A percentile compares a stretch with the other conserved stretches of the same genome.
These are phyloP conservation scores for Athetis lepigone DNA, from an alignment of 2,888 invertebrate genomes.

Conservation along the genomic window DNA sequence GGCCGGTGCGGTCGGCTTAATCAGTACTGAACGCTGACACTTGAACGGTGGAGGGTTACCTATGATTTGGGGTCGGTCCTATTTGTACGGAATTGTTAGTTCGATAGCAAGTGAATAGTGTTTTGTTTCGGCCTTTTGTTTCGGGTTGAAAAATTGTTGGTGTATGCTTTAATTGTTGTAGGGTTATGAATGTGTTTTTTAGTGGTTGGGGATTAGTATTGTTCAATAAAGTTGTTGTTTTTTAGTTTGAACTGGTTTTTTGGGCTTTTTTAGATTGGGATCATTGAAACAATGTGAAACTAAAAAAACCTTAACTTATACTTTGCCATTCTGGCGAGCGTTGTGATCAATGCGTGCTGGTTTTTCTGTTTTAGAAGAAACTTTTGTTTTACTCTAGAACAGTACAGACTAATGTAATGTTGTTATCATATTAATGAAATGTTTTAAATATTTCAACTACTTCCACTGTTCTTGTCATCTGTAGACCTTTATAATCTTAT, in stretches of 20 bases:
- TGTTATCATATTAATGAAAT: too few relatives aligned
- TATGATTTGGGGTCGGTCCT: conserved; percentile 58
- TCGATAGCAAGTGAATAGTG: conserved; percentile 2
- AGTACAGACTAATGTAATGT: too few relatives aligned
- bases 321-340: too few relatives aligned
- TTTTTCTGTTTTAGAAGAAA: too few relatives aligned
- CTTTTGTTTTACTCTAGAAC: too few relatives aligned
- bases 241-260: neutral
- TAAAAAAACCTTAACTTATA: too few relatives aligned
- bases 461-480: too few relatives aligned
- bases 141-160: conserved; percentile 2
- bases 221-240: neutral
- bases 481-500: too few relatives aligned
- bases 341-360: too few relatives aligned
- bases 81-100: conserved; percentile 52
- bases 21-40: conserved; percentile 69
- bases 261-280: too few relatives aligned
- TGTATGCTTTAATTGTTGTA: neutral
- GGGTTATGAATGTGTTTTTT: neutral
- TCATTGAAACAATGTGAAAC: too few relatives aligned
- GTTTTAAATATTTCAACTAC: too few relatives aligned
- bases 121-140: conserved; percentile 32
- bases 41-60: conserved; percentile 60
- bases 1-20: conserved; percentile 75
- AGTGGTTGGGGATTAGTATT: neutral